Conservation (phyloP, 2,797 vertebrate genomes). For the Sardinella longiceps region DNA sequence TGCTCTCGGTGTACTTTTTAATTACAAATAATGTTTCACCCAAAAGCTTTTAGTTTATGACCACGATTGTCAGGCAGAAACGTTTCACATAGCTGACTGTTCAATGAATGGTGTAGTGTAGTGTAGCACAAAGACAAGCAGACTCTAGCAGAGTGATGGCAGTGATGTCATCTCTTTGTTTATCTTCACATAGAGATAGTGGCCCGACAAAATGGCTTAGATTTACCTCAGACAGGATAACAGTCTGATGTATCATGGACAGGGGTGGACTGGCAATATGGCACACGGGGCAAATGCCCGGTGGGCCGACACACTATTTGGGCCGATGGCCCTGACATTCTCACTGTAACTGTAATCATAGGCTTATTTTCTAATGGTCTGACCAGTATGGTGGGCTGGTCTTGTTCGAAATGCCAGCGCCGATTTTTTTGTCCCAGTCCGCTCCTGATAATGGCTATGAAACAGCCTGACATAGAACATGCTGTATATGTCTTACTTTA, state of each 20-base stretch:
- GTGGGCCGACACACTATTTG: no score
- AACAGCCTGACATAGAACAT: background rate
- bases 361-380: no score
- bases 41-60: background rate
- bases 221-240: background rate
- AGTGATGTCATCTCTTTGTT: background rate
- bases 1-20: background rate
- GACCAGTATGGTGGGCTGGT: no score
- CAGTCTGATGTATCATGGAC: background rate
- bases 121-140: background rate
- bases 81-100: background rate
- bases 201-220: background rate
- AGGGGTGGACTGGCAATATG: no score
- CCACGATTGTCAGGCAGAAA: background rate
- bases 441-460: no score
- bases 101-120: background rate
- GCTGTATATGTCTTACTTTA: background rate
- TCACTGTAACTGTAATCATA: no score
- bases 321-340: no score
- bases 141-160: background rate
- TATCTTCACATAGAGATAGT: constrained; percentile 10
- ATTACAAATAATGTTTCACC: background rate
- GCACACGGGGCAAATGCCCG: no score
- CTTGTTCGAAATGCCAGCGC: no score
- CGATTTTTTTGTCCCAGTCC: no score